Evolutionary conservation across 2,797 vertebrate genomes (phyloP).

Genomic region (Tragelaphus oryx): DNA sequence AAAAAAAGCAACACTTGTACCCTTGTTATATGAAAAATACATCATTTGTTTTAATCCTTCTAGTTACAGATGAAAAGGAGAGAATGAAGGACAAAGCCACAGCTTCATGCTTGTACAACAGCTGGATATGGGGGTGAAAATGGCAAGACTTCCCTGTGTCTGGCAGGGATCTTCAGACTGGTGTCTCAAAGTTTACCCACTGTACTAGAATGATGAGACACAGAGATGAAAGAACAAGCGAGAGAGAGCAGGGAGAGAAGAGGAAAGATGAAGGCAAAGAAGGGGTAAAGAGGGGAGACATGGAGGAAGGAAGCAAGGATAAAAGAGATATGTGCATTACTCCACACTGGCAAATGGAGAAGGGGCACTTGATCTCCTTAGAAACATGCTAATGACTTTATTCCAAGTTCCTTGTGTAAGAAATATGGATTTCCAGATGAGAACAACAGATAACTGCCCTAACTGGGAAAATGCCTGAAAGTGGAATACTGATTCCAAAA

Average conservation of each 20-base stretch:
- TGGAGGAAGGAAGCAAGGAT: background rate
- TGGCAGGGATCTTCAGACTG: background rate
- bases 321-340: background rate
- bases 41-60: constrained; percentile 15
- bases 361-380: background rate
- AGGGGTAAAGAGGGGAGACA: background rate
- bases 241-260: too few species aligned
- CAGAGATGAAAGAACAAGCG: background rate
- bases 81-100: background rate
- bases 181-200: background rate
- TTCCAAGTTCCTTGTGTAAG: background rate
- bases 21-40: background rate
- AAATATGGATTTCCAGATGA: background rate
- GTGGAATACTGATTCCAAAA: background rate
- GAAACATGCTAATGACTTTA: background rate
- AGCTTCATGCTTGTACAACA: background rate
- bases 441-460: background rate
- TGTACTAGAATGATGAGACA: background rate
- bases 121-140: background rate
- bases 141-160: background rate
- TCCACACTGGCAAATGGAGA: background rate
- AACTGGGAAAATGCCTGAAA: background rate
- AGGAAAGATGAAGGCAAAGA: background rate
- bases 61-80: background rate
- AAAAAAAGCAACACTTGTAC: background rate